phyloP scores from a whole-genome alignment of 1,140 invertebrate genomes.

The Conopomorpha cramerella region DNA sequence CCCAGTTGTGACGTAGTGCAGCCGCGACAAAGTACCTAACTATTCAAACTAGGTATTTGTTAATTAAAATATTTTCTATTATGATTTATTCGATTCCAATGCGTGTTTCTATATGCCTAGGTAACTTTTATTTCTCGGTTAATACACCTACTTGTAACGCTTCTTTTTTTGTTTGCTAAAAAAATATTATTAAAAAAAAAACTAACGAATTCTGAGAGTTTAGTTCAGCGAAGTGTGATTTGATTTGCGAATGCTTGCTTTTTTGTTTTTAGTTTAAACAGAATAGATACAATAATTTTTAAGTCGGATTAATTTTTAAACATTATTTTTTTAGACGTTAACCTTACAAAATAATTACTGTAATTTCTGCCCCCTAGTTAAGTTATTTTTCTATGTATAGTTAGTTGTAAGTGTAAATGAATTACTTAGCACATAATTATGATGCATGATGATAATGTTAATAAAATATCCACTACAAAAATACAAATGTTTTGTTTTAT shows the following conservation, averaged over 20 bases:
- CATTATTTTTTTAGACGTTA: slow-evolving; percentile 52
- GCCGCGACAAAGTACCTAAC: too few relatives aligned
- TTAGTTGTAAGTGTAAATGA: slow-evolving; percentile 61
- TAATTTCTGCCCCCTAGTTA: slow-evolving; percentile 57
- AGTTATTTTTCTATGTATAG: slow-evolving; percentile 61
- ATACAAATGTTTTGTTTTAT: slow-evolving; percentile 35
- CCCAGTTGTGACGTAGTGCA: too few relatives aligned
- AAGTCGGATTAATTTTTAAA: too few relatives aligned
- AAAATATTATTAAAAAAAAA: too few relatives aligned
- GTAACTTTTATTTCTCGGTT: too few relatives aligned
- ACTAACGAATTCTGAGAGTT: slow-evolving; percentile 48
- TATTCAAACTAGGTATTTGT: too few relatives aligned
- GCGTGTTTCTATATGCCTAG: too few relatives aligned
- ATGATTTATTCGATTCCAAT: too few relatives aligned
- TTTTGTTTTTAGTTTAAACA: slow-evolving; percentile 46
- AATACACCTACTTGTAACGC: too few relatives aligned
- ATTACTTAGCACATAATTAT: slow-evolving; percentile 57
- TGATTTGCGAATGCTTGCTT: slow-evolving; percentile 21
- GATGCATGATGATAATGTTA: slow-evolving; percentile 61
- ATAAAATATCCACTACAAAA: slow-evolving; percentile 59
- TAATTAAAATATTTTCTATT: too few relatives aligned
- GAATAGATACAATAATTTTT: slow-evolving; percentile 31
- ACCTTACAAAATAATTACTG: slow-evolving; percentile 51
- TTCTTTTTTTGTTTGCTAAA: too few relatives aligned
- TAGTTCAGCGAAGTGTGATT: slow-evolving; percentile 1